phyloP scores from a whole-genome alignment of 2,888 invertebrate species.

The Ceriagrion tenellum region DNA sequence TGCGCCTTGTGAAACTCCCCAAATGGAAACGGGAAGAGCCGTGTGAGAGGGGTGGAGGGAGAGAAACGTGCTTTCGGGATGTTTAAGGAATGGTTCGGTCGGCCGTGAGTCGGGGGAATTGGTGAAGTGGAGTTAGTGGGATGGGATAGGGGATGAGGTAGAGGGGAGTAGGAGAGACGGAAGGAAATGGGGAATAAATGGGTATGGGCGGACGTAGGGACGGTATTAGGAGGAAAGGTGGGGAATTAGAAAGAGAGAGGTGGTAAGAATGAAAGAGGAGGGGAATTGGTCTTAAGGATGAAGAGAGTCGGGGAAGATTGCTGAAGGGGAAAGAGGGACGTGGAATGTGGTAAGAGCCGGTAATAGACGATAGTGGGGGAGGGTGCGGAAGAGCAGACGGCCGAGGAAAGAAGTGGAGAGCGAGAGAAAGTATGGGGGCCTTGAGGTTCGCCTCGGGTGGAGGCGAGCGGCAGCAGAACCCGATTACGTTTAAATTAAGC shows the following conservation, averaged over 20 bases:
- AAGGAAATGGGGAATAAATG: conserved; percentile 31
- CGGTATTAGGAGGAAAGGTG: neutral
- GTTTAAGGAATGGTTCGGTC: neutral
- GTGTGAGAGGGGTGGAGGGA: neutral
- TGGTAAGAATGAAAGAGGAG: conserved; percentile 30
- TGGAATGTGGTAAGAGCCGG: neutral
- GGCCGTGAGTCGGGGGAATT: neutral
- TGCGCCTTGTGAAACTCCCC: conserved; percentile 45
- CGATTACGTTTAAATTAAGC: conserved; percentile 68
- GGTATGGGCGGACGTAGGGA: neutral
- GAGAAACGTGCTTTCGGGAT: neutral
- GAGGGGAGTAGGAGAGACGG: neutral
- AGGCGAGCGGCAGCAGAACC: conserved; percentile 12
- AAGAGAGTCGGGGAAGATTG: conserved; percentile 1
- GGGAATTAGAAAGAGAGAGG: conserved; percentile 18
- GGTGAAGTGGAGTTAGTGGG: neutral
- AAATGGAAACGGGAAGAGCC: conserved; percentile 5
- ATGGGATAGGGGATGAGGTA: neutral
- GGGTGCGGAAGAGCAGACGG: neutral
- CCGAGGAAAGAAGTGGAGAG: neutral
- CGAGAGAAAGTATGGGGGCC: neutral
- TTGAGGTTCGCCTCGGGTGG: neutral
- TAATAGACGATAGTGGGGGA: neutral
- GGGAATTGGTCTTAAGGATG: conserved; percentile 39
- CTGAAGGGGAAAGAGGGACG: conserved; percentile 1